Conservation (phyloP, 2,888 invertebrate genomes). For the Chrysotoxum bicinctum region DNA sequence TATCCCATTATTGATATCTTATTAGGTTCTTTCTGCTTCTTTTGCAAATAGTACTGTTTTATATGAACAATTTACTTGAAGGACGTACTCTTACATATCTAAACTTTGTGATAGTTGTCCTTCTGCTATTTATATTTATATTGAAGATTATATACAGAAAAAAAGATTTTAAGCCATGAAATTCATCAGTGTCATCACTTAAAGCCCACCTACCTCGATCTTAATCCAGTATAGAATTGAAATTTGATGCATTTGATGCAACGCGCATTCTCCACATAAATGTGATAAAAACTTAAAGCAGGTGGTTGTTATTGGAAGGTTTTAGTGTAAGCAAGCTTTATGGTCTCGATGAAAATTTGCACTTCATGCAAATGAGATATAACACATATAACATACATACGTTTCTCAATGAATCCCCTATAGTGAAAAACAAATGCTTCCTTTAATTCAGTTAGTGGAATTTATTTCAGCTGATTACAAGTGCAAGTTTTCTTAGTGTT, state of each 20-base stretch:
- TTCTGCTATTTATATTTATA: neutral
- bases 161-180: neutral
- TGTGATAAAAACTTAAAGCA: slow-evolving; percentile 34
- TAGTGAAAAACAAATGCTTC: slow-evolving; percentile 46
- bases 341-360: slow-evolving; percentile 35
- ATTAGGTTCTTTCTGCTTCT: neutral
- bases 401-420: slow-evolving; percentile 54
- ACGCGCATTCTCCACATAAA: slow-evolving; percentile 60
- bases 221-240: slow-evolving; percentile 31
- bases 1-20: neutral
- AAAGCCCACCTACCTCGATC: neutral
- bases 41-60: neutral
- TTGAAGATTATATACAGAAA: neutral
- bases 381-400: slow-evolving; percentile 12
- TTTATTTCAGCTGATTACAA: slow-evolving; percentile 62
- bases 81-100: neutral
- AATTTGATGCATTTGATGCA: slow-evolving; percentile 49
- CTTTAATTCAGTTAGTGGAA: slow-evolving; percentile 67
- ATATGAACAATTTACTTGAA: too few relatives aligned
- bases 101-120: neutral
- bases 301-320: slow-evolving; percentile 50
- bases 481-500: slow-evolving; percentile 20
- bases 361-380: slow-evolving; percentile 46
- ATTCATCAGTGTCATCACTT: neutral
- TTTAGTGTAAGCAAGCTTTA: slow-evolving; percentile 48